Percentiles rank a stretch among this genome's conserved stretches.
These are phyloP conservation scores for Ornithoptera alexandrae DNA, from an alignment of 2,888 invertebrate genomes.

Conservation along the genomic window DNA sequence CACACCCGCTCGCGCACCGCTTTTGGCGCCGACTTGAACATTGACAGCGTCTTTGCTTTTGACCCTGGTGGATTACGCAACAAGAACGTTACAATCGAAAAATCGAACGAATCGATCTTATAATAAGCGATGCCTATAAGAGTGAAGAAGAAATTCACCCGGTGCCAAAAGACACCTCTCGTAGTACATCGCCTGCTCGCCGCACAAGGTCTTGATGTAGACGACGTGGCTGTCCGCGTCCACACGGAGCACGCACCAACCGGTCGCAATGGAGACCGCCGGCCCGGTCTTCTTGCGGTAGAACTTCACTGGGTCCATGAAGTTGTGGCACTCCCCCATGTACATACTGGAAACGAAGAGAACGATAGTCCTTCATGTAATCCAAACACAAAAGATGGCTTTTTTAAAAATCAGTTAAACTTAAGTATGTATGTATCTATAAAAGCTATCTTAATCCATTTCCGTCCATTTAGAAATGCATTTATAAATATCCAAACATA, in stretches of 20 bases:
- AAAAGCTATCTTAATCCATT: no score
- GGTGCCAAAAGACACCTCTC: slow-evolving; percentile 64
- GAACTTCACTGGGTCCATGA: slow-evolving; percentile 62
- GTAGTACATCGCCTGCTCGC: slow-evolving; percentile 68
- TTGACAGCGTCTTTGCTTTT: slow-evolving; percentile 49
- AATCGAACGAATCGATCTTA: no score
- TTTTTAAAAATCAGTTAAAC: no score
- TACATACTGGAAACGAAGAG: slow-evolving; percentile 49
- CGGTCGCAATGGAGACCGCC: slow-evolving; percentile 62
- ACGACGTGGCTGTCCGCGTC: slow-evolving; percentile 67
- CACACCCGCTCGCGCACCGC: slow-evolving; percentile 54
- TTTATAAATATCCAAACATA: no score
- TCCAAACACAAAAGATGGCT: no score
- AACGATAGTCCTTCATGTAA: no score
- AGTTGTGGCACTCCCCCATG: slow-evolving; percentile 45
- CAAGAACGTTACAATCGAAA: no score
- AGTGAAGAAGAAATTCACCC: slow-evolving; percentile 43
- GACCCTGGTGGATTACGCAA: slow-evolving; percentile 45
- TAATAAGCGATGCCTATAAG: no score
- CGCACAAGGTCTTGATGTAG: slow-evolving; percentile 56
- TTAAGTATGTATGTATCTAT: no score
- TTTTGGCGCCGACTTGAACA: slow-evolving; percentile 60
- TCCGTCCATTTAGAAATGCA: no score
- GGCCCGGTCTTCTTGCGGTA: slow-evolving; percentile 61
- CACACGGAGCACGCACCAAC: slow-evolving; percentile 63